Base-by-base conservation (phyloP, 2,888 invertebrate species). In the Trichopria drosophilae region DNA sequence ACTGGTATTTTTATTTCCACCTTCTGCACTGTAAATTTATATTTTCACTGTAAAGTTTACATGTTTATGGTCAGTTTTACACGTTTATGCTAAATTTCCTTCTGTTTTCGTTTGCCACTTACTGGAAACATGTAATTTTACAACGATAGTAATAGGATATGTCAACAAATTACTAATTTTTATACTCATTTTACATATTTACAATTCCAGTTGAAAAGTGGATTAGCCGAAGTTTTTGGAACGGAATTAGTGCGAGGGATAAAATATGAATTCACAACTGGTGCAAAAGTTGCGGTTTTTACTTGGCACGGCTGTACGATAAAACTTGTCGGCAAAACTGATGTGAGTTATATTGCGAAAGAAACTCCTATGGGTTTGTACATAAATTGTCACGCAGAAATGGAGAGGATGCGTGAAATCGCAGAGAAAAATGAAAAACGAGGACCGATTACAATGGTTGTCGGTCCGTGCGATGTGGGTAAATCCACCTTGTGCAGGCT, bases 351-450 rank as follows among this genome's bases (percentile, higher is more conserved):
- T 73, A 84, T 94, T 0, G 93, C 97, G 0, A 93, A 93, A 73
- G 95, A 97, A 71, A 98, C 98, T 0, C 97, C 97, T 0, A 97
- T 96, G 95, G 85, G 87, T 61, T 86, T 95, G 59, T 99, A 99
- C 73, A 79, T 96, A 3, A 99, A 99, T 76, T 91, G 93, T 13
- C 98, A 99, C 75, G 93, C 92, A 7, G 95, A 93, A 0, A 78
- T 99, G 57, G 98, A 99, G 71, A 88, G 93, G 63, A 83, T 95
- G 77, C 80, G 98, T 56, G 81, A 84, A 29, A 84, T 85, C 20
- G 92, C 95, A 0, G 93, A 93, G 61, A 84, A 84, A 62, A 81
- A 81, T 2, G 82, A 83, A 55, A 81, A 81, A 3, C 79, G 87
- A 57, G 94, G 94, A 0, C 94, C 94, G 0, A 87, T 90, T 23